Percentiles rank a stretch among this genome's conserved stretches.
phyloP scores from a whole-genome alignment of 2,113 vertebrate species.

The Oxyruncus cristatus region DNA sequence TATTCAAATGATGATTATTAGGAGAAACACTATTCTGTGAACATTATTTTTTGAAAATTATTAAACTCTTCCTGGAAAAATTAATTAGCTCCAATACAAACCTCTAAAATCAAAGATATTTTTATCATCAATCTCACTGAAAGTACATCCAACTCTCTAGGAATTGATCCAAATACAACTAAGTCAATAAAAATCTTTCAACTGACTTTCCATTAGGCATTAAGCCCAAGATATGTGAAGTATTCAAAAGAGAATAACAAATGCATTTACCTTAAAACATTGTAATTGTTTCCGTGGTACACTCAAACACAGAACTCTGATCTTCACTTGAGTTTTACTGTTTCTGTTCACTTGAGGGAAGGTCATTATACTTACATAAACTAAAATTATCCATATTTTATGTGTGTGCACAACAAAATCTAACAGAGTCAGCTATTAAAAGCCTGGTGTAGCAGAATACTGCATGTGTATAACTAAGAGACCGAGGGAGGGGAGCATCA shows the following conservation, averaged over 20 bases:
- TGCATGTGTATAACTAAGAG: background rate
- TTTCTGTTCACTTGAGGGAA: background rate
- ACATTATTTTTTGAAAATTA: background rate
- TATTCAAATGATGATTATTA: background rate
- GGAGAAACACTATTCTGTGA: background rate
- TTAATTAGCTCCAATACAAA: background rate
- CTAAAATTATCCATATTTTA: background rate
- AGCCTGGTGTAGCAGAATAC: background rate
- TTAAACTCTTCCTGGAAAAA: background rate
- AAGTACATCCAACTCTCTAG: background rate
- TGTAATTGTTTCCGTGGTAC: background rate
- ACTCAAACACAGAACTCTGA: background rate
- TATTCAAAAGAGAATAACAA: background rate
- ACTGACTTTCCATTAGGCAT: background rate
- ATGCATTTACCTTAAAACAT: background rate
- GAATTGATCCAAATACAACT: background rate
- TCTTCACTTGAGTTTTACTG: background rate
- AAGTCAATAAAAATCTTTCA: slow-evolving; percentile 38
- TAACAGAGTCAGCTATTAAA: background rate
- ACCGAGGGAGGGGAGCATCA: background rate
- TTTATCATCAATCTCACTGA: background rate
- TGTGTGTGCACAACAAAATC: background rate
- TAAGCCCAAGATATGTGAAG: background rate
- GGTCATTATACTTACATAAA: background rate
- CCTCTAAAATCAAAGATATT: background rate